Evolutionary conservation across 1,140 invertebrate species (phyloP), one percentile per base, ranked within the genome.

Genomic region (Zaprionus vittiger): DNA sequence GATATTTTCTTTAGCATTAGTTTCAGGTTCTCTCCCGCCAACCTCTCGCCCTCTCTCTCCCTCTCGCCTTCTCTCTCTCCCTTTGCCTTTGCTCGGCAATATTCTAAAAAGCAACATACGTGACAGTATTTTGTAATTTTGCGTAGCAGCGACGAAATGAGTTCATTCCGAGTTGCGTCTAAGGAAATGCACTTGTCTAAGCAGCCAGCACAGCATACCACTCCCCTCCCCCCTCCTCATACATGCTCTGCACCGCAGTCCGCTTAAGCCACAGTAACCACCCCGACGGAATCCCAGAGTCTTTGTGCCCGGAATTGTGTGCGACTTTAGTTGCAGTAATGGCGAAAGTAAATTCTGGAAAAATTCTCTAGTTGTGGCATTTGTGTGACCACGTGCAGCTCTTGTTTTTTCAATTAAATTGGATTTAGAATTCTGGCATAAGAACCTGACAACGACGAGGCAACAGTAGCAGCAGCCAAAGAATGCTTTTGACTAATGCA

Each of bases 21-120:
- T 61, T 66, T 31, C 17, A 59, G 34, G 22, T 47, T 59, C 72
- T 55, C 65, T 72, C 20, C 14, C 31, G 2, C 17, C 14, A 15
- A 7, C 3, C 14, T 26, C 5, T 38, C 9, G 5, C 12, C 11
- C 26, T 37, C 26, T n/a, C 17, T 11, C 20, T 12, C 38, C 1
- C 4, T 1, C 22, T n/a, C 15, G 4, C 15, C 2, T 5, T 6
- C n/a, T 6, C 4, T 2, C 38, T 77, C 38, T 60, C 55, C 12
- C n/a, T 17, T 37, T 66, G 26, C 24, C 24, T 52, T 56, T 63
- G 55, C 38, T 20, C 38, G 24, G 76, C 72, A 82, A 90, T 89
- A 89, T 89, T 89, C 84, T 90, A 90, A 90, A 89, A 89, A 90
- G 84, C 81, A 79, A 85, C 81, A 87, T 89, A 89, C 84, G 84